phyloP scores from a whole-genome alignment of 1,140 invertebrate genomes.

The Zaprionus nigranus region DNA sequence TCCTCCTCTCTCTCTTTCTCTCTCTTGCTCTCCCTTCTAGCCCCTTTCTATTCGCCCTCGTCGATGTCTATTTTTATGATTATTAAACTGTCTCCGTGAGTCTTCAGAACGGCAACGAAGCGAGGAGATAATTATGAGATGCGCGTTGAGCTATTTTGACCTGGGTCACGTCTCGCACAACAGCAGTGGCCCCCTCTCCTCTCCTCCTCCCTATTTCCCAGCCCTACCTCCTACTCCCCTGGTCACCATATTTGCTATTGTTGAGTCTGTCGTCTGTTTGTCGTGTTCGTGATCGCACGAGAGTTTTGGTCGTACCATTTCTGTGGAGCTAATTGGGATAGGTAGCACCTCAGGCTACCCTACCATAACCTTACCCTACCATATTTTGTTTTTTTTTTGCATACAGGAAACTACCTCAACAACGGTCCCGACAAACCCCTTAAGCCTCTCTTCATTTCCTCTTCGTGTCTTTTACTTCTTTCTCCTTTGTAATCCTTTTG shows the following conservation, averaged over 20 bases:
- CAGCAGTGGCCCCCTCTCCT: not conserved
- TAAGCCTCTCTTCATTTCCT: not conserved
- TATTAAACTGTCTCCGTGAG: conserved; percentile 81
- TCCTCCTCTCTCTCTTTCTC: not conserved
- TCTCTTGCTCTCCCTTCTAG: not conserved
- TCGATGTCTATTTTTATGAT: conserved; percentile 60
- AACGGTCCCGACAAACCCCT: not conserved
- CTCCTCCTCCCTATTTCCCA: not conserved
- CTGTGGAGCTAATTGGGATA: conserved; percentile 6
- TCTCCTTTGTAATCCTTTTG: not conserved
- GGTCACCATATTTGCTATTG: not conserved
- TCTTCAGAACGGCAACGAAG: conserved; percentile 77
- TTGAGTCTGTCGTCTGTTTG: not conserved
- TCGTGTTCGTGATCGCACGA: conserved; percentile 3
- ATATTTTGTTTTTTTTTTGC: not conserved
- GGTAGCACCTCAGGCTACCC: not conserved
- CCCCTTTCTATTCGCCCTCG: conserved; percentile 12
- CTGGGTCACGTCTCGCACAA: conserved; percentile 28
- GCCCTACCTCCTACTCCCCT: too few relatives aligned
- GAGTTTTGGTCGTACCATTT: not conserved
- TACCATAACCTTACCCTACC: conserved; percentile 5
- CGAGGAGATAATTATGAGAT: conserved; percentile 84
- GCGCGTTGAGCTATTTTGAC: conserved; percentile 73
- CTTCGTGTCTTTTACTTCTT: not conserved
- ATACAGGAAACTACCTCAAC: not conserved